These are phyloP conservation scores for Drosophila fungiperda DNA, from an alignment of 2,888 invertebrate genomes.

Conservation along the genomic window DNA sequence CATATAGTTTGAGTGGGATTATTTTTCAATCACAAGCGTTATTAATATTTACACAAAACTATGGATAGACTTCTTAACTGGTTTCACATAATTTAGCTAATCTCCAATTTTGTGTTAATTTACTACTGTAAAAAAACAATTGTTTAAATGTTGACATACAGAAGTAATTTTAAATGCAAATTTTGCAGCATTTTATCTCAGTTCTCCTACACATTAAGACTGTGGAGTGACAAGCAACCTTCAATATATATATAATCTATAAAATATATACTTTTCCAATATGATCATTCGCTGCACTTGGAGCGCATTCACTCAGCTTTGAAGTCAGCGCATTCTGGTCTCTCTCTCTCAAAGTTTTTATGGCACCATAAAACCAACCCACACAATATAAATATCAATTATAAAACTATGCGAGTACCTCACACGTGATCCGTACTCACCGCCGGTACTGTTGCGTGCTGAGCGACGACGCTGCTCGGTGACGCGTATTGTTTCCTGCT, in stretches of 20 bases:
- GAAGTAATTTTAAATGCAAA: background rate
- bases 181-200: background rate
- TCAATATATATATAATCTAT: background rate
- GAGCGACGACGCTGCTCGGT: slow-evolving; percentile 86
- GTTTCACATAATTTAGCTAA: background rate
- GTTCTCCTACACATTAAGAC: background rate
- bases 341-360: slow-evolving; percentile 28
- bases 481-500: slow-evolving; percentile 88
- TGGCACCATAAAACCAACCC: slow-evolving; percentile 37
- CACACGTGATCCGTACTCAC: slow-evolving; percentile 49
- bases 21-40: background rate
- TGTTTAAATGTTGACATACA: background rate
- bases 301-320: slow-evolving; percentile 16
- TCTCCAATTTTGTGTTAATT: background rate
- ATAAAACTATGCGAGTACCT: slow-evolving; percentile 4
- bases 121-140: background rate
- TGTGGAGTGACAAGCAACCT: background rate
- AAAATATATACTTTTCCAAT: background rate
- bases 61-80: background rate
- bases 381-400: slow-evolving; percentile 20
- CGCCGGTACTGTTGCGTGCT: slow-evolving; percentile 86
- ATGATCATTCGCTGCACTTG: background rate
- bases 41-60: background rate
- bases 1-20: background rate
- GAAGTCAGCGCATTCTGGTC: slow-evolving; percentile 18